phyloP scores from a whole-genome alignment of 2,113 vertebrate species.

The Pelecanoides urinatrix region DNA sequence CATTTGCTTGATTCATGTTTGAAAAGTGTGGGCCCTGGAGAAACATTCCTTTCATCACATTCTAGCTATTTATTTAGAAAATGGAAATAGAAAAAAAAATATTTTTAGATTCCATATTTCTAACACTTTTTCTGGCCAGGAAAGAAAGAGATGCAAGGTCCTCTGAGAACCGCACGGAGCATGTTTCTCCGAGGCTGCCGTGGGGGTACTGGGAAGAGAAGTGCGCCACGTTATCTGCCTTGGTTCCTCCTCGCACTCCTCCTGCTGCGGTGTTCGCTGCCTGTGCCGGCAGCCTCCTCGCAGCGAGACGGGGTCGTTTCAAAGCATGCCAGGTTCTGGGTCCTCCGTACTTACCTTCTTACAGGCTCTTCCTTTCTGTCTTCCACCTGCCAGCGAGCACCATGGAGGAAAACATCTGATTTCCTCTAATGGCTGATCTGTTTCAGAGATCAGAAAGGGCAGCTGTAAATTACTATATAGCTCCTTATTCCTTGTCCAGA shows the following conservation, averaged over 20 bases:
- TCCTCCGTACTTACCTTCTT: background rate
- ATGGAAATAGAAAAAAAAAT: background rate
- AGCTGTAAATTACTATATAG: background rate
- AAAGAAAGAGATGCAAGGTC: background rate
- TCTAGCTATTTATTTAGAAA: background rate
- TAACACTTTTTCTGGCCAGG: background rate
- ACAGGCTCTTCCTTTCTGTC: background rate
- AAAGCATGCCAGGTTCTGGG: background rate
- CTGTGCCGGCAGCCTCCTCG: background rate
- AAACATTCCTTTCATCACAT: background rate
- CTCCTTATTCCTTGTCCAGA: background rate
- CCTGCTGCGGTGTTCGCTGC: background rate
- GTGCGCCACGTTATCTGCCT: accelerated
- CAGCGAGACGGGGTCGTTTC: background rate
- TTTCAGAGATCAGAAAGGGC: background rate
- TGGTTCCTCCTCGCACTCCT: background rate
- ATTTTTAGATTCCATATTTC: background rate
- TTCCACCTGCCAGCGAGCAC: background rate
- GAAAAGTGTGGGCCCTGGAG: background rate
- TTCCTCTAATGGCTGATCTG: background rate
- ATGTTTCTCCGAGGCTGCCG: background rate
- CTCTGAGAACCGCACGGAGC: background rate
- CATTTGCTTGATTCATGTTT: background rate
- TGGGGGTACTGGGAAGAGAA: too few relatives aligned
- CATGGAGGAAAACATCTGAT: background rate